These are phyloP conservation scores for Deilephila porcellus DNA, from an alignment of 2,888 invertebrate genomes.

Conservation along the genomic window DNA sequence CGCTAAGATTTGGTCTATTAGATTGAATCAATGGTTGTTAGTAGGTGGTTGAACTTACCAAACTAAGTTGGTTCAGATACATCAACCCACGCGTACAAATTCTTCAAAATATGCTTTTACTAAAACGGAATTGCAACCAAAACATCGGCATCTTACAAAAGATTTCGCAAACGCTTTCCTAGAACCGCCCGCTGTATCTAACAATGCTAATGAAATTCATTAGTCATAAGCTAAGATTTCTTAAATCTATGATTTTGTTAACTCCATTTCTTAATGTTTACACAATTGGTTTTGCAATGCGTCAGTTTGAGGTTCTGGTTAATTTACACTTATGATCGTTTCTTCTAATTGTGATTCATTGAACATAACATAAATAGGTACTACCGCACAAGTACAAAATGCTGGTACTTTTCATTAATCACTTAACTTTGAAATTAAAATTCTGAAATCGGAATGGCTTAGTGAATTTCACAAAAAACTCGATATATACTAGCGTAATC, in stretches of 20 bases:
- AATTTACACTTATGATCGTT: neutral
- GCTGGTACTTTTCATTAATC: neutral
- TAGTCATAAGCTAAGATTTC: neutral
- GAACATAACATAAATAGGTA: neutral
- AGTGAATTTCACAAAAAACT: no score
- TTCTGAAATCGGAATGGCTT: no score
- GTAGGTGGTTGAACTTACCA: no score
- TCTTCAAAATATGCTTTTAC: neutral
- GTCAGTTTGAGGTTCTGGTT: constrained; percentile 1
- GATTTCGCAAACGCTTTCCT: constrained; percentile 12
- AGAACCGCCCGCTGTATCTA: neutral
- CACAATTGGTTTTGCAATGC: constrained; percentile 22
- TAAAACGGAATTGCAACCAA: neutral
- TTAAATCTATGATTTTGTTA: constrained; percentile 22
- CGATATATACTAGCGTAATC: no score
- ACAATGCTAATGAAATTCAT: constrained; percentile 24
- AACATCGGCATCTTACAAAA: neutral
- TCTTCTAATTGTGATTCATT: neutral
- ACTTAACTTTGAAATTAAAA: no score
- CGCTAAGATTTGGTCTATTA: no score
- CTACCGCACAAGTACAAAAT: neutral
- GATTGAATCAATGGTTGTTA: no score
- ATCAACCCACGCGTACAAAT: no score
- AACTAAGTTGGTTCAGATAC: no score
- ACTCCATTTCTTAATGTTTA: constrained; percentile 17